Evolutionary conservation across 2,888 invertebrate species (phyloP).

Genomic region (Tetrapedia diversipes): DNA sequence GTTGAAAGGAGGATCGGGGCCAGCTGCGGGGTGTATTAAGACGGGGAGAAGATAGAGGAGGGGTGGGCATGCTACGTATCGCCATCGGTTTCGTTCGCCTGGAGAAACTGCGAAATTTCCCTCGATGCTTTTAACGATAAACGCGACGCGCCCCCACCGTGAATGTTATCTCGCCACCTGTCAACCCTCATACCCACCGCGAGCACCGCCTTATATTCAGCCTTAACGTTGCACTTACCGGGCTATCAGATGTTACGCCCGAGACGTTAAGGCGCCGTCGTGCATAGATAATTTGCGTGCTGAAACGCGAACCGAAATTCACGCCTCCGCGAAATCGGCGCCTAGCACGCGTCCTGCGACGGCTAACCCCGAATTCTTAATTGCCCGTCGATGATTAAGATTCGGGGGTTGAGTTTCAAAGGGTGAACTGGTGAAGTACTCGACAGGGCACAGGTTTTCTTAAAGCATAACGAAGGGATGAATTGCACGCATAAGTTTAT

Average conservation of each 20-base stretch:
- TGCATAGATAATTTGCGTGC: slow-evolving; percentile 56
- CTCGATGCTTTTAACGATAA: slow-evolving; percentile 74
- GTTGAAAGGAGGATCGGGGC: slow-evolving; percentile 34
- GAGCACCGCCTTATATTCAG: slow-evolving; percentile 67
- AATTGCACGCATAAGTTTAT: no score
- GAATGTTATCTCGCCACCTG: slow-evolving; percentile 73
- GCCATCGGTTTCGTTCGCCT: slow-evolving; percentile 54
- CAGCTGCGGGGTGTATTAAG: slow-evolving; percentile 39
- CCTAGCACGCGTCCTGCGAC: slow-evolving; percentile 15
- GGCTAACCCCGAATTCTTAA: slow-evolving; percentile 4
- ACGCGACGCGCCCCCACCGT: slow-evolving; percentile 57
- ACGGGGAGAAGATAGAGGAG: slow-evolving; percentile 24
- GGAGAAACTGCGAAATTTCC: slow-evolving; percentile 71
- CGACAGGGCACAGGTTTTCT: no score
- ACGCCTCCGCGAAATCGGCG: slow-evolving; percentile 20
- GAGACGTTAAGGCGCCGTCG: slow-evolving; percentile 61
- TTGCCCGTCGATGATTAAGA: slow-evolving; percentile 14
- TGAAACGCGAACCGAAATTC: slow-evolving; percentile 46
- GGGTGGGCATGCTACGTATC: slow-evolving; percentile 18
- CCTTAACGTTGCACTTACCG: slow-evolving; percentile 71
- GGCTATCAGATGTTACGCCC: slow-evolving; percentile 71
- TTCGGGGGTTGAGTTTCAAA: not conserved
- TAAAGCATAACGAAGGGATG: no score
- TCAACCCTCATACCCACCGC: slow-evolving; percentile 67
- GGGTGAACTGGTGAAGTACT: no score